phyloP scores from a whole-genome alignment of 2,888 invertebrate genomes.

The Disparrhopalites patrizii region DNA sequence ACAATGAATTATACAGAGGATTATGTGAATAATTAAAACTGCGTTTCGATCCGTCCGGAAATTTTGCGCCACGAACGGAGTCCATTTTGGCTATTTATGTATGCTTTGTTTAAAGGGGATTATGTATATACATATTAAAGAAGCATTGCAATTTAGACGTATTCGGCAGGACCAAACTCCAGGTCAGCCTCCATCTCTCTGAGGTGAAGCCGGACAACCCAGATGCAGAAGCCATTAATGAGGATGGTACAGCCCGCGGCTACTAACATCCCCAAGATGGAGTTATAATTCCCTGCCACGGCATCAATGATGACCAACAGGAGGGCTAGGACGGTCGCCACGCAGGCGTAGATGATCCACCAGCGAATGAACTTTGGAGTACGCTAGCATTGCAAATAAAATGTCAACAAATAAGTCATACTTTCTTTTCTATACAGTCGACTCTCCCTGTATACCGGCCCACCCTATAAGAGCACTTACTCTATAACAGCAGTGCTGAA shows the following conservation, averaged over 20 bases:
- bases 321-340: neutral
- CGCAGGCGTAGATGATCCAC: neutral
- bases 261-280: neutral
- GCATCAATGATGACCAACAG: neutral
- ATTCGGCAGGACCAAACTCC: too few relatives aligned
- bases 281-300: neutral
- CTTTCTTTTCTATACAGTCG: neutral
- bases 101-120: too few relatives aligned
- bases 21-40: too few relatives aligned
- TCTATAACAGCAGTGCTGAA: too few relatives aligned
- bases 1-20: too few relatives aligned
- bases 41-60: too few relatives aligned
- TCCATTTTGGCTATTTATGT: too few relatives aligned
- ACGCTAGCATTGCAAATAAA: neutral
- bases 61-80: too few relatives aligned
- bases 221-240: neutral
- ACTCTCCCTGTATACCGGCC: too few relatives aligned
- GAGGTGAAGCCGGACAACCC: neutral
- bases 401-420: neutral
- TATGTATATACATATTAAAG: too few relatives aligned
- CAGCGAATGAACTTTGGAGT: neutral
- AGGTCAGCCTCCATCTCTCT: conserved; percentile 1
- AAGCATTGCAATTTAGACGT: too few relatives aligned
- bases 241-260: neutral
- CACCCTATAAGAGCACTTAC: too few relatives aligned